phyloP scores from a whole-genome alignment of 2,888 invertebrate species.

The Noctuana brunneofusca region DNA sequence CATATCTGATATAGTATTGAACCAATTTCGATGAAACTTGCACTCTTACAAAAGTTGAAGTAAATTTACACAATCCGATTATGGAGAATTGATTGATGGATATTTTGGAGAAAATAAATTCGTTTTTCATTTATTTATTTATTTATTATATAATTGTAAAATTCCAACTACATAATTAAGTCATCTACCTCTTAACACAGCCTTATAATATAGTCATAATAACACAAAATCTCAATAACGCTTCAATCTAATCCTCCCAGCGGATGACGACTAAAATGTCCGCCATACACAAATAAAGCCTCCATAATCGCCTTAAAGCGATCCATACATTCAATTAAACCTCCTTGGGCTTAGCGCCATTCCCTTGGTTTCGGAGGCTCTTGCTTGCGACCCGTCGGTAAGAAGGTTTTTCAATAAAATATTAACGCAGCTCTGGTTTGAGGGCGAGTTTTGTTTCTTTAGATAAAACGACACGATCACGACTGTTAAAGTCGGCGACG shows the following conservation, averaged over 20 bases:
- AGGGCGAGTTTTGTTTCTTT: slow-evolving; percentile 26
- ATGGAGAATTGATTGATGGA: too few species aligned
- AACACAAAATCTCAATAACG: slow-evolving; percentile 2
- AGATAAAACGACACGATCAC: slow-evolving; percentile 2
- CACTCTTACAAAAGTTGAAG: too few species aligned
- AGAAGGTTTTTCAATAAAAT: slow-evolving; percentile 49
- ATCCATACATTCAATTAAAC: slow-evolving; percentile 56
- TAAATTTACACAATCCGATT: too few species aligned
- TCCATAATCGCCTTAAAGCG: slow-evolving; percentile 48
- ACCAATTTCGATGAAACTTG: too few species aligned
- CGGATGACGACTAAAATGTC: slow-evolving; percentile 20
- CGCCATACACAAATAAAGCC: slow-evolving; percentile 43
- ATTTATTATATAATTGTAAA: too few species aligned
- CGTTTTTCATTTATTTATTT: too few species aligned
- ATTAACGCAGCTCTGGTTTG: slow-evolving; percentile 43
- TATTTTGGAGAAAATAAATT: too few species aligned
- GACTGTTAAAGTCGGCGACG: not conserved
- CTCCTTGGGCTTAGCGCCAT: slow-evolving; percentile 38
- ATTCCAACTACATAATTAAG: too few species aligned
- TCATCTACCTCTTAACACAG: too few species aligned
- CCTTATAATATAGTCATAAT: too few species aligned
- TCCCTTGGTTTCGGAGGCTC: slow-evolving; percentile 17
- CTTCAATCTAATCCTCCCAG: slow-evolving; percentile 17
- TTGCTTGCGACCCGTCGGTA: slow-evolving; percentile 38
- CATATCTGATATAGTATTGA: too few species aligned